Conservation (phyloP, 1,140 invertebrate genomes). For the Matsumurasca onukii region DNA sequence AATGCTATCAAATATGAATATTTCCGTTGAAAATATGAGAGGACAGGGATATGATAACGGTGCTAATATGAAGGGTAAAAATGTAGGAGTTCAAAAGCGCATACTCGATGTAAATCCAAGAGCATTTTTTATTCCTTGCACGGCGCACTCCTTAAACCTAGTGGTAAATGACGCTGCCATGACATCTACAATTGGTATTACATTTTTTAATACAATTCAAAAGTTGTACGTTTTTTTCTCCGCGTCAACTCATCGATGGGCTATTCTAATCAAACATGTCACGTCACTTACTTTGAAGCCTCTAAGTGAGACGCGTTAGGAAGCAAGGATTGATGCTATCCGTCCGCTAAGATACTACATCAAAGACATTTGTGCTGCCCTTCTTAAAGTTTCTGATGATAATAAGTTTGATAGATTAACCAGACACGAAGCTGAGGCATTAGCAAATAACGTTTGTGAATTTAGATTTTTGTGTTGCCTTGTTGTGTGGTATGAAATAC, state of each 20-base stretch:
- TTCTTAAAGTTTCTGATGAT: not conserved
- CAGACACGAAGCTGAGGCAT: not conserved
- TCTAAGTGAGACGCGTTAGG: slow-evolving; percentile 10
- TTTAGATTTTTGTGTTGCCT: not conserved
- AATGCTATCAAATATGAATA: slow-evolving; percentile 16
- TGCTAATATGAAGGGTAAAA: slow-evolving; percentile 35
- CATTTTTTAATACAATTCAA: slow-evolving; percentile 37
- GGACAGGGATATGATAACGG: slow-evolving; percentile 39
- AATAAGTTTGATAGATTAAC: not conserved
- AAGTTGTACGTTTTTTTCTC: slow-evolving; percentile 37
- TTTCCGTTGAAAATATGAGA: slow-evolving; percentile 34
- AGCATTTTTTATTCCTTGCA: slow-evolving; percentile 35
- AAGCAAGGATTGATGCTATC: not conserved
- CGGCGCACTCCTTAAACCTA: slow-evolving; percentile 37
- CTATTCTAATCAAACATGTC: slow-evolving; percentile 32
- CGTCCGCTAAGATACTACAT: not conserved
- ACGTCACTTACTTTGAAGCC: slow-evolving; percentile 16
- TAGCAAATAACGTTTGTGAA: not conserved
- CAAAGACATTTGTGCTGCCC: not conserved
- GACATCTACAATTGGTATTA: slow-evolving; percentile 32
- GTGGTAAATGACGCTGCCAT: slow-evolving; percentile 34
- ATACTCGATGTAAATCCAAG: slow-evolving; percentile 29
- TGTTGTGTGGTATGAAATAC: not conserved
- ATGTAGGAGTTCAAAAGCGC: slow-evolving; percentile 34
- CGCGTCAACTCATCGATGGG: slow-evolving; percentile 36